A percentile compares a stretch with the other conserved stretches of the same genome.
Conservation (phyloP, 1,140 invertebrate species). For the Lamellibrachia luymesi region DNA sequence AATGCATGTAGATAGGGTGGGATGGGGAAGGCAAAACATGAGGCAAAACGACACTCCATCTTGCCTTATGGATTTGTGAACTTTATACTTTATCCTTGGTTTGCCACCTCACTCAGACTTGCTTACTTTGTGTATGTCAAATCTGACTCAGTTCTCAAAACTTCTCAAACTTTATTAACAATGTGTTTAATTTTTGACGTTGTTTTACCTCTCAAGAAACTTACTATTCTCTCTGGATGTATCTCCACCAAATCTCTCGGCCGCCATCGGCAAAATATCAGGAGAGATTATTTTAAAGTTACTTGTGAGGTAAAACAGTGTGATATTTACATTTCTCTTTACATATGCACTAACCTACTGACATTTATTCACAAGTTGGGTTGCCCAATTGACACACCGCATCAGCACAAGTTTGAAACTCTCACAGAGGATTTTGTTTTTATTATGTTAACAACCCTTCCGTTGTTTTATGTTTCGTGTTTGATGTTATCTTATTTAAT, state of each 20-base stretch:
- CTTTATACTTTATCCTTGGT: background rate
- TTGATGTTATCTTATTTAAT: background rate
- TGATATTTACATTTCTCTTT: background rate
- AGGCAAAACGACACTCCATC: background rate
- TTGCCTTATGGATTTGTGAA: background rate
- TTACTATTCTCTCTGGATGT: background rate
- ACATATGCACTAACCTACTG: background rate
- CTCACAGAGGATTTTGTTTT: background rate
- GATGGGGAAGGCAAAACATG: background rate
- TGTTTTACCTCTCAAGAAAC: background rate
- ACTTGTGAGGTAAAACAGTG: background rate
- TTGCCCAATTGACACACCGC: background rate
- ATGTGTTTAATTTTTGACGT: background rate
- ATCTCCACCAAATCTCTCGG: background rate
- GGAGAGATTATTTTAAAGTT: background rate
- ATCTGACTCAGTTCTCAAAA: background rate
- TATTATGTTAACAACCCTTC: background rate
- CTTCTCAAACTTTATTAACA: background rate
- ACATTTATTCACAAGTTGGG: background rate
- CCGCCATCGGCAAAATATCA: background rate
- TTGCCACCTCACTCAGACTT: background rate
- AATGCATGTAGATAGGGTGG: background rate
- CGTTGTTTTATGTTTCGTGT: background rate
- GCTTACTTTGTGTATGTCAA: background rate
- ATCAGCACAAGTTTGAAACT: background rate